Conservation (phyloP, 2,888 invertebrate genomes). For the Noctua janthe region DNA sequence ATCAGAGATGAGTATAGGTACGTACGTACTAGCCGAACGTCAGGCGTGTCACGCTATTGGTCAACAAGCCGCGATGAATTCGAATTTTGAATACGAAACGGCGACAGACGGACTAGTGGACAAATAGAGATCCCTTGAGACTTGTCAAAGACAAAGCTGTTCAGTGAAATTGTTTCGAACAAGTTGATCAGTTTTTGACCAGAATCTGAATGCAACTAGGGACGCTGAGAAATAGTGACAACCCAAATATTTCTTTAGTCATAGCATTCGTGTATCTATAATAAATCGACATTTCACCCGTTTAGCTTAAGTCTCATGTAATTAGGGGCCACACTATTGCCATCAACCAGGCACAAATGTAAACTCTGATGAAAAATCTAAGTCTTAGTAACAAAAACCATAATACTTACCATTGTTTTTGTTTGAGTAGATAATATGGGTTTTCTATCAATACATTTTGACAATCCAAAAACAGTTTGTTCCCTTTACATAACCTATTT, state of each 20-base stretch:
- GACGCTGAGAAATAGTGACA: background rate
- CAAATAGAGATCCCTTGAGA: constrained; percentile 11
- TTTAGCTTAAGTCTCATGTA: background rate
- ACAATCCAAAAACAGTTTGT: background rate
- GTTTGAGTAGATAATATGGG: background rate
- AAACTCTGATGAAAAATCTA: background rate
- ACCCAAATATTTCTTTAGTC: background rate
- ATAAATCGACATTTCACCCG: background rate
- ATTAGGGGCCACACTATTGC: background rate
- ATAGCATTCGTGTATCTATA: background rate
- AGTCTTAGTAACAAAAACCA: background rate
- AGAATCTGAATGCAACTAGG: background rate
- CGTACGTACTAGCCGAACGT: background rate
- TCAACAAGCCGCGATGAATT: constrained; percentile 21
- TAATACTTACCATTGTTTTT: background rate
- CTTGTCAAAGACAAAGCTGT: background rate
- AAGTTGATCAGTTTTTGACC: background rate
- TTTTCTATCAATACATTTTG: background rate
- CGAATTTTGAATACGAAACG: constrained; percentile 24
- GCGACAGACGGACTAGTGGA: background rate
- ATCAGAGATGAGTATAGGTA: constrained; percentile 1
- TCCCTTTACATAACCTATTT: constrained; percentile 5
- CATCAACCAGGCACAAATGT: background rate
- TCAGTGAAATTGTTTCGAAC: background rate
- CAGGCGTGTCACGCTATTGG: background rate